Base-by-base conservation (phyloP, 2,888 invertebrate species). In the Yponomeuta evonymella region DNA sequence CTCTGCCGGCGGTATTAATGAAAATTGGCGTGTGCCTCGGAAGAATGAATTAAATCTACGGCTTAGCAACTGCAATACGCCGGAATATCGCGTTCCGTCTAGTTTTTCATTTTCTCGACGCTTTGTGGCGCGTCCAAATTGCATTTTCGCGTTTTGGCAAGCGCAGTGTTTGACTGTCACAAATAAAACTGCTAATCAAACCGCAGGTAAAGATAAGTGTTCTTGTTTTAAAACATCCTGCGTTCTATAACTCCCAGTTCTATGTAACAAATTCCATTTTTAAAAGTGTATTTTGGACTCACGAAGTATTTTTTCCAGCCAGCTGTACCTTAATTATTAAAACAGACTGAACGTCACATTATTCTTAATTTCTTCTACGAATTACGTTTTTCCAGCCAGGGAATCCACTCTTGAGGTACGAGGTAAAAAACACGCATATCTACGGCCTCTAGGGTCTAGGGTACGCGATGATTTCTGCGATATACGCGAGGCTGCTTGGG, bases 21-120 rank as follows among this genome's bases (percentile, higher is more conserved):
- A 76, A 78, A 79, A 76, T 78, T 77, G 75, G 74, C 76, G 66
- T 74, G 70, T 70, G 72, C 72, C 58, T 71, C 71, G 73, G 43
- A 67, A 67, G n/a, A 77, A 75, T 76, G 75, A 76, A 78, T 76
- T 74, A 73, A 73, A 15, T 30, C 51, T 66, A 74, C 75, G 51
- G 51, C 12, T 58, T 15, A 58, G 51, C 51, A 58, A 58, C 51
- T 58, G 51, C 51, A 58, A 58, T 58, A 58, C 51, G 51, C 51
- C 43, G 51, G 51, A 58, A 58, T 58, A 58, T 15, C 15, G 51
- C 51, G 51, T 5, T 58, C 15, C 12, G 51, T 15, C 15, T 58
- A 75, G 75, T 76, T 74, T 75, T 77, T 75, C 75, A 77, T 75
- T 70, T 67, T 71, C 67, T 70, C 64, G 23, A 8, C 29, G 23